Conservation (phyloP, 2,113 vertebrate genomes). For the Pangasianodon hypophthalmus region DNA sequence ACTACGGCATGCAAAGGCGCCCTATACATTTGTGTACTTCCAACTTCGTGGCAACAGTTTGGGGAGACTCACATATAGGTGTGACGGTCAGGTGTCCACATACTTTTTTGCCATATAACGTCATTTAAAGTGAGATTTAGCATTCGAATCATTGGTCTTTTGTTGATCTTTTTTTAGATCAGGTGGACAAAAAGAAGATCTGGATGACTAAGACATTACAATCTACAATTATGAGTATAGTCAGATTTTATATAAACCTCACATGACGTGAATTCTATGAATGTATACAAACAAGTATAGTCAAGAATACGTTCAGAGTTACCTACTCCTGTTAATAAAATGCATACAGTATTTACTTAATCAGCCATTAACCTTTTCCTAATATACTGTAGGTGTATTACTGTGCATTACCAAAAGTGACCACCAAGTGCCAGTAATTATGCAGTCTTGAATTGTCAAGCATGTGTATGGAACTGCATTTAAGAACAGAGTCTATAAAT, state of each 20-base stretch:
- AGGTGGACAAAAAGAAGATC: neutral
- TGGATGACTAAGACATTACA: neutral
- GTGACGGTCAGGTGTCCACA: neutral
- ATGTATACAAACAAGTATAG: neutral
- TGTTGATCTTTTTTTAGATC: slow-evolving; percentile 1
- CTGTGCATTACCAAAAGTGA: neutral
- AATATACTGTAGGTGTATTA: neutral
- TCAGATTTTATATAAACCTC: neutral
- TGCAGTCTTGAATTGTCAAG: neutral
- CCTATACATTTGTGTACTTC: neutral
- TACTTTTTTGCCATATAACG: neutral
- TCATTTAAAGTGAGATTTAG: neutral
- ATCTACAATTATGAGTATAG: neutral
- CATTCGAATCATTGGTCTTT: neutral
- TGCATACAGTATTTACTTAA: neutral
- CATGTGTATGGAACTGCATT: neutral
- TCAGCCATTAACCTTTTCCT: neutral
- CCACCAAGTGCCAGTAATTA: slow-evolving; percentile 26
- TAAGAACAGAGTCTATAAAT: neutral
- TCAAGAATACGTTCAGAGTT: neutral
- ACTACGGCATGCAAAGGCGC: neutral
- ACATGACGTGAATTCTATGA: neutral
- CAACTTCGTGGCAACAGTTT: neutral
- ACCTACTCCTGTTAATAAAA: neutral
- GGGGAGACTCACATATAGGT: neutral